Evolutionary conservation across 2,113 vertebrate species (phyloP), one percentile per base, ranked within the genome.

Genomic region (Daubentonia madagascariensis): DNA sequence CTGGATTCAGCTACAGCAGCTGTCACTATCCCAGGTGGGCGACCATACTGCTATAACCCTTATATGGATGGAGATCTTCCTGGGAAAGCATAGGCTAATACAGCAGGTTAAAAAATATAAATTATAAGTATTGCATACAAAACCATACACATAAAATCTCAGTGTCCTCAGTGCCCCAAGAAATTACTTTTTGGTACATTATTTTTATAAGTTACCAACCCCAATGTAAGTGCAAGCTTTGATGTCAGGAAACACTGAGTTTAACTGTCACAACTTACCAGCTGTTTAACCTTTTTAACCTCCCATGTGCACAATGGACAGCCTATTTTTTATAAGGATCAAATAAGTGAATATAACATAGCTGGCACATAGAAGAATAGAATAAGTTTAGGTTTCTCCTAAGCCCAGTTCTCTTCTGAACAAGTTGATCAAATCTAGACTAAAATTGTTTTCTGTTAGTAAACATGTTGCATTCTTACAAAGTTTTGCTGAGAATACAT

Each of bases 1-100:
- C 98, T 98, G 97, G 96, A 98, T 96, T 97, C 95, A 86, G 98
- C 96, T 88, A 87, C 80, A 98, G 92, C 98, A 98, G 98, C 98
- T 99, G 98, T 98, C 98, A 97, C 89, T 68, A 81, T 98, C 98
- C 97, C 98, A 98, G 97, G 98, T 98, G 98, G 97, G 96, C 96
- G 97, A 97, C 88, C 68, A 94, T 32, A 92, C 81, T 96, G 84
- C 91, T 96, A 94, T 25, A 91, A 84, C 97, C 88, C 76, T 86
- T 80, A n/a, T 91, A 94, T 98, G 98, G 59, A 72, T 22, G 81
- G 95, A 96, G 91, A 89, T 89, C 96, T 95, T 95, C 95, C 86
- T 70, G 65, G 96, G 73, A 81, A 84, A 94, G 35, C 83, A 17
- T 43, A 85, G 63, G 52, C 48, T 28, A 43, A 18, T 20, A 18